phyloP scores from a whole-genome alignment of 2,797 vertebrate genomes.

The Dromococcyx pavoninus region DNA sequence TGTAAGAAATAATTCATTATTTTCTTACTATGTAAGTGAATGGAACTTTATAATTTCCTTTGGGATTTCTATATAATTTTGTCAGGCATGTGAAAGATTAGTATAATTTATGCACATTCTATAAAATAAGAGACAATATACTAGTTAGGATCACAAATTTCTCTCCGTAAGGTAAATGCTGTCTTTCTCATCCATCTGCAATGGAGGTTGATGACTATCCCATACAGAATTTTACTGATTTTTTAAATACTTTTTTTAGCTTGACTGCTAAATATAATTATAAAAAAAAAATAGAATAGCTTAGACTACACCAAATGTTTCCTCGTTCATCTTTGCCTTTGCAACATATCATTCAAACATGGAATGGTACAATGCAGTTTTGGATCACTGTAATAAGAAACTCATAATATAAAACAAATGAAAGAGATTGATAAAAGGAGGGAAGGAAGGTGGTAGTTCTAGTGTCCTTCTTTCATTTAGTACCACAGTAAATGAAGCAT shows the following conservation, averaged over 20 bases:
- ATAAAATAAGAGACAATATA: neutral
- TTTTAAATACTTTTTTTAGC: neutral
- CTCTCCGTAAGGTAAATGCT: neutral
- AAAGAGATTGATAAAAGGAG: neutral
- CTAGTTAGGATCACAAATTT: neutral
- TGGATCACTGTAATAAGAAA: neutral
- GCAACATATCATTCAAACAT: neutral
- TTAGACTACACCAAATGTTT: neutral
- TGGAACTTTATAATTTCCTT: neutral
- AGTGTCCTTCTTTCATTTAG: neutral
- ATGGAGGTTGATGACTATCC: neutral
- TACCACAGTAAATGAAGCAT: neutral
- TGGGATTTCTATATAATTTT: neutral
- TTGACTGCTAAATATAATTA: neutral
- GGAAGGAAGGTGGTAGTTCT: neutral
- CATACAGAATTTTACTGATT: neutral
- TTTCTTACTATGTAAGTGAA: neutral
- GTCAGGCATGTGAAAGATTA: neutral
- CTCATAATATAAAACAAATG: neutral
- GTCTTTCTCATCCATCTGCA: neutral
- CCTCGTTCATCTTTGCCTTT: neutral
- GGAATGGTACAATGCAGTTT: neutral
- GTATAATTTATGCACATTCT: neutral
- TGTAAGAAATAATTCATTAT: neutral
- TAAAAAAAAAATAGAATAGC: neutral